Percentiles rank a stretch among this genome's conserved stretches.
Conservation (phyloP, 2,888 invertebrate genomes). For the Notocelia uddmanniana region DNA sequence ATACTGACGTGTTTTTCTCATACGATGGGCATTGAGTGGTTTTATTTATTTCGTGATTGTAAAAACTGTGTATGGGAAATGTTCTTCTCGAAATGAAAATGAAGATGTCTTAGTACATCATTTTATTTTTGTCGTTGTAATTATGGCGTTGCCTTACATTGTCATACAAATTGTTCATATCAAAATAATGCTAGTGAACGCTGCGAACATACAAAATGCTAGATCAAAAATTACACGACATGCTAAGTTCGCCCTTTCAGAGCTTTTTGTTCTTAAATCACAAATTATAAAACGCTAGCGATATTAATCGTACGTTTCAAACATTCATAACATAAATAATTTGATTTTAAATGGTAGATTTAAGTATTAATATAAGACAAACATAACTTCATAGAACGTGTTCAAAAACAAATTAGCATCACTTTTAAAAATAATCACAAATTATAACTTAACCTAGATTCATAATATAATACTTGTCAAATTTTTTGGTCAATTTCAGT, state of each 20-base stretch:
- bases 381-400: conserved; percentile 30
- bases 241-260: conserved; percentile 36
- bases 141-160: conserved; percentile 55
- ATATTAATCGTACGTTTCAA: conserved; percentile 20
- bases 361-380: conserved; percentile 29
- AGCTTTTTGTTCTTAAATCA: conserved; percentile 38
- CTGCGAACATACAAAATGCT: conserved; percentile 46
- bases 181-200: conserved; percentile 57
- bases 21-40: not conserved
- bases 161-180: conserved; percentile 56
- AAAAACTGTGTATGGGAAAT: not conserved
- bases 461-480: conserved; percentile 57
- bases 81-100: conserved; percentile 28
- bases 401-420: conserved; percentile 37
- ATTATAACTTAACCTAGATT: conserved; percentile 51
- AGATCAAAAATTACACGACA: conserved; percentile 43
- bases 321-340: conserved; percentile 19
- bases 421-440: conserved; percentile 43
- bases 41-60: not conserved
- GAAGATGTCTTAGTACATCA: conserved; percentile 48
- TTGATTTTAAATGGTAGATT: conserved; percentile 5
- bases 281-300: conserved; percentile 33
- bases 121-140: conserved; percentile 53
- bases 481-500: conserved; percentile 46
- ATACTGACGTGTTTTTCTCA: no score